Percentiles rank a stretch among this genome's conserved stretches.
phyloP scores from a whole-genome alignment of 2,888 invertebrate genomes.

The Eupithecia inturbata region DNA sequence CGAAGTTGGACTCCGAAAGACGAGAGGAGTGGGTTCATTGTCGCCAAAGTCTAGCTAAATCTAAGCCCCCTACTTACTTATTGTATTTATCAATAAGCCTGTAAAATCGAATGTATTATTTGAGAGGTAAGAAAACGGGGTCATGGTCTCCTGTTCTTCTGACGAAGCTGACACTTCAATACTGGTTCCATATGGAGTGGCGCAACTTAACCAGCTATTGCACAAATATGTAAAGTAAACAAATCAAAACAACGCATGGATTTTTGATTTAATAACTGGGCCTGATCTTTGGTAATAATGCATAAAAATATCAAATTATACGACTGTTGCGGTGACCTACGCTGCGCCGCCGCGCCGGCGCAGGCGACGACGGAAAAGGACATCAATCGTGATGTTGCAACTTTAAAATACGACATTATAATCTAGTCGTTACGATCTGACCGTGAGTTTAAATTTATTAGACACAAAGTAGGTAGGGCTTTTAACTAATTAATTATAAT shows the following conservation, averaged over 20 bases:
- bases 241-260: constrained; percentile 35
- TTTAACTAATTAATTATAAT: neutral
- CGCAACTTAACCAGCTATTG: constrained; percentile 61
- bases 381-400: constrained; percentile 32
- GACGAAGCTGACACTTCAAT: constrained; percentile 51
- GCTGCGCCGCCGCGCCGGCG: constrained; percentile 27
- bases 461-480: neutral
- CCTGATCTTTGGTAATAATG: constrained; percentile 47
- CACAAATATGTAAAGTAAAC: constrained; percentile 57
- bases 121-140: constrained; percentile 59
- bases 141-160: constrained; percentile 74
- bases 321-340: constrained; percentile 18
- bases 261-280: constrained; percentile 36
- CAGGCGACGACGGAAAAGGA: constrained; percentile 34
- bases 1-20: neutral
- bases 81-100: neutral
- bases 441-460: neutral
- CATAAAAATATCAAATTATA: constrained; percentile 49
- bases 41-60: neutral
- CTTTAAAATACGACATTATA: constrained; percentile 26
- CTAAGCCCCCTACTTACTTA: neutral
- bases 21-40: neutral
- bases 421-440: neutral
- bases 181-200: constrained; percentile 65
- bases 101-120: constrained; percentile 30